Evolutionary conservation across 1,140 invertebrate species (phyloP), one percentile per base, ranked within the genome.

Genomic region (Cyrtorhinus lividipennis): DNA sequence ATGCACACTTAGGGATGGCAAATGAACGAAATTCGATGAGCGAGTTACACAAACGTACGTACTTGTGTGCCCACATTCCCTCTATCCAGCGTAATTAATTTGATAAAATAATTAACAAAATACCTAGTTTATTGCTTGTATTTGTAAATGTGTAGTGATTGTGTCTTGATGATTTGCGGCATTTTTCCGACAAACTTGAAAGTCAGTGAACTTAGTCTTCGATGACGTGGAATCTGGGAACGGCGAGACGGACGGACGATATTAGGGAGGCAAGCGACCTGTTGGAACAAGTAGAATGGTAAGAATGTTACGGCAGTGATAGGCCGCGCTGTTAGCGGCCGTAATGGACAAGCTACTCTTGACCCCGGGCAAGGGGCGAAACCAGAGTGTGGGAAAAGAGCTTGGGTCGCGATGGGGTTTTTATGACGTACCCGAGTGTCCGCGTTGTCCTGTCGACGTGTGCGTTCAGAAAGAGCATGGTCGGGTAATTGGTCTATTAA

Each of bases 221-320:
- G 30, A 38, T n/a, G 5, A 8, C 30, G 5, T 38, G 5, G 30
- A 15, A 5, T 38, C 30, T 5, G 30, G 30, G 5, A 38, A 8
- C 15, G 15, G 30, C 30, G 30, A 38, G n/a, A n/a, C n/a, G n/a
- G n/a, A n/a, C n/a, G n/a, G n/a, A n/a, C n/a, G n/a, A 53, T 53
- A 53, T 53, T 53, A 53, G 48, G 48, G 48, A 53, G n/a, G n/a
- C n/a, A n/a, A n/a, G n/a, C n/a, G n/a, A n/a, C n/a, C 48, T 20
- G 48, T 5, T 5, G 10, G 48, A 20, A 53, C 10, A 53, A 15
- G 48, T 22, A 22, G 48, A 53, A 53, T 53, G 48, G 48, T 10
- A 53, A 22, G 48, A 53, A 53, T 53, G 48, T 53, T 53, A 53
- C 20, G 48, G 20, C 20, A 20, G 10, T 53, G 48, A 53, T 53